Evolutionary conservation across 1,140 invertebrate genomes (phyloP).

Genomic region (Lasioglossum albipes): DNA sequence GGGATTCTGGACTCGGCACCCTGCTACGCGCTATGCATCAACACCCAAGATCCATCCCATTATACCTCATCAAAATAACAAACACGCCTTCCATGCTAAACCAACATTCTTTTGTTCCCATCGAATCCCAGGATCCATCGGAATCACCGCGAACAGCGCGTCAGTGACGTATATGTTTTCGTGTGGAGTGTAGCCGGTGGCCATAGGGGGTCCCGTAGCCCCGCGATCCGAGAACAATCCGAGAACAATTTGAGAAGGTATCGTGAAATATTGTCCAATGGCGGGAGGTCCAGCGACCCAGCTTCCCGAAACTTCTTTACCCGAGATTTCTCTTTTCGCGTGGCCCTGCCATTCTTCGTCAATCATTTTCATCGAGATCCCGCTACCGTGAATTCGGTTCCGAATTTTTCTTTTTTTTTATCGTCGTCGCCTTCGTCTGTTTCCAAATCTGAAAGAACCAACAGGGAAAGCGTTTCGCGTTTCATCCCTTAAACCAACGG

Average conservation of each 20-base stretch:
- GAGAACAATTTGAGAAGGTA: slow-evolving; percentile 39
- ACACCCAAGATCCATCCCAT: slow-evolving; percentile 78
- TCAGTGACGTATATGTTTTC: slow-evolving; percentile 62
- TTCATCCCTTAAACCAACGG: background rate
- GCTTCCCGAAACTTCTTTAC: background rate
- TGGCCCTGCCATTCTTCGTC: background rate
- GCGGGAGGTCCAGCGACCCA: slow-evolving; percentile 25
- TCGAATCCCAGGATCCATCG: slow-evolving; percentile 76
- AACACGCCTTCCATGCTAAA: slow-evolving; percentile 76
- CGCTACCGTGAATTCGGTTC: too few relatives aligned
- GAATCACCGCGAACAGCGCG: slow-evolving; percentile 67
- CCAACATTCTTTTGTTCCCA: slow-evolving; percentile 77
- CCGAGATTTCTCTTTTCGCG: background rate
- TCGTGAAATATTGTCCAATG: slow-evolving; percentile 53
- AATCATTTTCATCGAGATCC: too few relatives aligned
- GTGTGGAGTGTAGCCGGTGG: background rate
- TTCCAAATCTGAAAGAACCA: too few relatives aligned
- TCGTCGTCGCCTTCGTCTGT: too few relatives aligned
- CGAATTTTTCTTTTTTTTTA: too few relatives aligned
- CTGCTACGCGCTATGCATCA: slow-evolving; percentile 79
- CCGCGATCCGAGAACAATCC: background rate
- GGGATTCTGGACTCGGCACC: slow-evolving; percentile 68
- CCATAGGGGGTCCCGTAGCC: slow-evolving; percentile 28
- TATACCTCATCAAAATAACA: slow-evolving; percentile 79
- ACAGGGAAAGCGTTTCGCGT: too few relatives aligned